phyloP scores from a whole-genome alignment of 2,113 vertebrate species.

The Gobius niger region DNA sequence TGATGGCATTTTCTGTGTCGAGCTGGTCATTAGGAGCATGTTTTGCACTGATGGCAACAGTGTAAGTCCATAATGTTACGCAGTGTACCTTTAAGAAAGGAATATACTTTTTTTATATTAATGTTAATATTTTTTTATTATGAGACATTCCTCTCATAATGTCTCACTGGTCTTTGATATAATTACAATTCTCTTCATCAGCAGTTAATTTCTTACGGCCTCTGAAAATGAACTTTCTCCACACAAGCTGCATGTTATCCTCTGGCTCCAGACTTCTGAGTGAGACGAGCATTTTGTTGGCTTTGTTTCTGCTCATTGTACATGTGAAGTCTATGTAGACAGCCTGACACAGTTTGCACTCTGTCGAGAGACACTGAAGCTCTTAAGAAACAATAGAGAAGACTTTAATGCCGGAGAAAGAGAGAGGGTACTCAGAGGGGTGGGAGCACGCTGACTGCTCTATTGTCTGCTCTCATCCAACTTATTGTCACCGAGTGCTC shows the following conservation, averaged over 20 bases:
- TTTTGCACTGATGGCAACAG: no score
- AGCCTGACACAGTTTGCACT: not conserved
- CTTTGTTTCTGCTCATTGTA: constrained; percentile 8
- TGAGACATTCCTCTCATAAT: no score
- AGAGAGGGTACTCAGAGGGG: not conserved
- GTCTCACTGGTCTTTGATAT: no score
- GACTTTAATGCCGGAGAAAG: constrained; percentile 2
- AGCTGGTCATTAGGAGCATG: no score
- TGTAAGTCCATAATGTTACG: no score
- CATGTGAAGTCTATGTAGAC: not conserved
- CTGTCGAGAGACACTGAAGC: not conserved
- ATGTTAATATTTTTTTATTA: no score
- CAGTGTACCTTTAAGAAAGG: no score
- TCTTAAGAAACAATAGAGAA: not conserved
- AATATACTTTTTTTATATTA: no score
- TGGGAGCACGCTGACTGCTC: not conserved
- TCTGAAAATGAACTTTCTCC: not conserved
- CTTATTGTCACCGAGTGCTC: not conserved
- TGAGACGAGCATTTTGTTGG: not conserved
- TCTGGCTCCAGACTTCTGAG: not conserved
- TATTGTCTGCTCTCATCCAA: not conserved
- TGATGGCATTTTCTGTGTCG: no score
- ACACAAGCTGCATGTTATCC: not conserved
- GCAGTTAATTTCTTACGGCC: not conserved
- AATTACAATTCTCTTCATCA: no score